Conservation (phyloP, 2,797 vertebrate genomes). For the Syncerus caffer region DNA sequence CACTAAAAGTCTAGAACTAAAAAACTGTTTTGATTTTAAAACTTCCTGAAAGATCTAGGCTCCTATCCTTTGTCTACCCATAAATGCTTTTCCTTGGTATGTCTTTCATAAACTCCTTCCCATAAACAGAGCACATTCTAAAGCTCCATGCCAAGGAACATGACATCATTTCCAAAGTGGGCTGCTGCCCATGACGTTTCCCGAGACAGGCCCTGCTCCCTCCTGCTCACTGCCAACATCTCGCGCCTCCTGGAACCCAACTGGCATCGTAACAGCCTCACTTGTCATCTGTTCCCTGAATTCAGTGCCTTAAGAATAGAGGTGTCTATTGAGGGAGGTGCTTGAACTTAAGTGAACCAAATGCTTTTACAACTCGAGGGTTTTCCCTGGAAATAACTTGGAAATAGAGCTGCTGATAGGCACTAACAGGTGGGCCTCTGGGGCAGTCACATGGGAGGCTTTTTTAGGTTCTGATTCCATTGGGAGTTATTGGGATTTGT, state of each 20-base stretch:
- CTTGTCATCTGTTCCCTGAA: neutral
- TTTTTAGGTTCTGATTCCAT: constrained; percentile 44
- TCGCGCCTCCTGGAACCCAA: neutral
- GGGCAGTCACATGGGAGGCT: constrained; percentile 28
- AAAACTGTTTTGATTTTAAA: neutral
- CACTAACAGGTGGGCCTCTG: constrained; percentile 51
- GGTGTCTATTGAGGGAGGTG: constrained; percentile 18
- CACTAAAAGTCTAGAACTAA: neutral
- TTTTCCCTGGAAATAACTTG: constrained; percentile 59
- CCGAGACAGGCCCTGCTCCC: no score
- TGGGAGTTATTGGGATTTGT: constrained; percentile 48
- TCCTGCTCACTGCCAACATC: accelerated
- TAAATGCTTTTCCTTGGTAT: neutral
- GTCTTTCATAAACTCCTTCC: neutral
- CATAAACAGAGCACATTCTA: neutral
- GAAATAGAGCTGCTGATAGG: constrained; percentile 57
- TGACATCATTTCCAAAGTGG: neutral
- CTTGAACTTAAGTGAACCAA: constrained; percentile 47
- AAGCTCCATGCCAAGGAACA: neutral
- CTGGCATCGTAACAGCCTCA: neutral
- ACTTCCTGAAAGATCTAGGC: neutral
- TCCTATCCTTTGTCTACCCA: neutral
- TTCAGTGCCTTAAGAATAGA: neutral
- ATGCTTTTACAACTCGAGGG: constrained; percentile 50
- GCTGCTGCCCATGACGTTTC: neutral